These are phyloP conservation scores for Athrips mouffetella DNA, from an alignment of 2,888 invertebrate species.

Conservation along the genomic window DNA sequence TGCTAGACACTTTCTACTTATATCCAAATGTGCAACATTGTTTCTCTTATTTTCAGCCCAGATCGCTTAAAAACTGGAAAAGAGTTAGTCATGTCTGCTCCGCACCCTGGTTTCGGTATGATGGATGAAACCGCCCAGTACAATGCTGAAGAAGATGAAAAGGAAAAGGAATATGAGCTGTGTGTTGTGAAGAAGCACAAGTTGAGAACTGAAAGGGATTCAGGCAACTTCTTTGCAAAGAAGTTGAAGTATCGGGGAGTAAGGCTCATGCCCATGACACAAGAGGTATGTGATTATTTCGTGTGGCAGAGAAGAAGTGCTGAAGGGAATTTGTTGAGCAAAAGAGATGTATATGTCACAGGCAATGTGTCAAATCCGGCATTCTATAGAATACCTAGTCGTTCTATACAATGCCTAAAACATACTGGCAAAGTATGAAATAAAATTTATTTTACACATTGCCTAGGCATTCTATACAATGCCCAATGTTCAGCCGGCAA, in stretches of 20 bases:
- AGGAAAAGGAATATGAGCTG: constrained; percentile 29
- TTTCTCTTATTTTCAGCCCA: constrained; percentile 53
- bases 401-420: too few species aligned
- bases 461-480: too few species aligned
- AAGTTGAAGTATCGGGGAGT: constrained; percentile 57
- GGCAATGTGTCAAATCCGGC: too few species aligned
- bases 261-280: constrained; percentile 29
- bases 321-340: neutral
- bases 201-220: constrained; percentile 36
- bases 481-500: too few species aligned
- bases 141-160: too few species aligned
- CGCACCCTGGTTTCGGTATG: too few species aligned
- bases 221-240: constrained; percentile 33
- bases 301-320: neutral
- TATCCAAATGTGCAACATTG: too few species aligned
- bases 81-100: too few species aligned
- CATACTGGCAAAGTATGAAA: too few species aligned
- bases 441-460: too few species aligned
- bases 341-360: neutral
- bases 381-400: too few species aligned
- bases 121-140: neutral
- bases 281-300: neutral
- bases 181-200: constrained; percentile 42
- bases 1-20: too few species aligned
- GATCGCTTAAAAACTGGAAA: constrained; percentile 10